Evolutionary conservation across 2,113 vertebrate species (phyloP).

Genomic region (Nibea coibor): DNA sequence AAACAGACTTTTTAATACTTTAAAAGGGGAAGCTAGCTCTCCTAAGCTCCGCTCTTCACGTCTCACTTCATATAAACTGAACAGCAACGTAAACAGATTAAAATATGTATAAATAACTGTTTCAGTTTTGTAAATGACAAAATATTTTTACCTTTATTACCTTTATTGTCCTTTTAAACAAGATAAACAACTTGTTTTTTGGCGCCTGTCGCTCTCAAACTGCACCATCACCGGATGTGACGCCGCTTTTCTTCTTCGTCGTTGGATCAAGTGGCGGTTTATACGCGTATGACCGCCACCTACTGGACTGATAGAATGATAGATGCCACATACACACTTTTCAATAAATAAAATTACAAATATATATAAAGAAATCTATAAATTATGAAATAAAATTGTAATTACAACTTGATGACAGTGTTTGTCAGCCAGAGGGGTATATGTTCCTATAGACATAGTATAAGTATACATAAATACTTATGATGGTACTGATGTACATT

Average conservation of each 20-base stretch:
- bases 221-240: conserved; percentile 10
- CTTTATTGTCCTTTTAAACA: background rate
- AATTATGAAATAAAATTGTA: too few relatives aligned
- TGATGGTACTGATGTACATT: too few relatives aligned
- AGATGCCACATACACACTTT: too few relatives aligned
- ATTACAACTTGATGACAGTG: too few relatives aligned
- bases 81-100: rapidly evolving
- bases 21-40: background rate
- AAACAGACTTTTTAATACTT: background rate
- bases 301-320: background rate
- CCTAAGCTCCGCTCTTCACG: too few relatives aligned
- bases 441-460: too few relatives aligned
- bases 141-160: conserved; percentile 14
- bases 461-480: too few relatives aligned
- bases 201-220: conserved; percentile 5
- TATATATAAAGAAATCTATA: too few relatives aligned
- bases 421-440: too few relatives aligned
- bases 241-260: background rate
- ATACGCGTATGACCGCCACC: background rate
- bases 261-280: background rate
- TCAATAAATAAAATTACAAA: too few relatives aligned
- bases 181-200: conserved; percentile 10
- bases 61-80: too few relatives aligned
- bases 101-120: rapidly evolving
- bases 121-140: background rate